Percentiles rank a stretch among this genome's conserved stretches.
phyloP scores from a whole-genome alignment of 2,113 vertebrate species.

The Cynopterus brachyotis region DNA sequence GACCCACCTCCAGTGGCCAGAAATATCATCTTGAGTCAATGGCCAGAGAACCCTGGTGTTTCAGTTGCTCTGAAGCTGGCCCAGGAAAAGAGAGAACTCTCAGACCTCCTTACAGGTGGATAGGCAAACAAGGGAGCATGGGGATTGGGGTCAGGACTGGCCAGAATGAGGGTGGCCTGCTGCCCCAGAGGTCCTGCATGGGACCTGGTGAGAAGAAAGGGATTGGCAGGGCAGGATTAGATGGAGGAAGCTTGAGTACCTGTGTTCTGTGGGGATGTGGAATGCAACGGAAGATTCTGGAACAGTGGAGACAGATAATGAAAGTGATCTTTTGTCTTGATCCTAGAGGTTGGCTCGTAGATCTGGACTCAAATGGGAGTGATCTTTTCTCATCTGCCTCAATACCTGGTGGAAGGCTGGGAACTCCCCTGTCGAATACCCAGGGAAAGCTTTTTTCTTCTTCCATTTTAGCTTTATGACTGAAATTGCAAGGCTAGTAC shows the following conservation, averaged over 20 bases:
- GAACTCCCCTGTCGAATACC: neutral
- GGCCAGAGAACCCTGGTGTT: neutral
- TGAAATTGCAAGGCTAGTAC: neutral
- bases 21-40: neutral
- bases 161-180: no score
- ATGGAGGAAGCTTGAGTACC: neutral
- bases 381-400: neutral
- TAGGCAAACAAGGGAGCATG: rapidly evolving
- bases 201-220: rapidly evolving
- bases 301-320: neutral
- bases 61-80: neutral
- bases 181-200: neutral
- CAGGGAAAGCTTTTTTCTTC: neutral
- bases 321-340: neutral
- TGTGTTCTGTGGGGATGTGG: neutral
- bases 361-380: neutral
- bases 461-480: neutral
- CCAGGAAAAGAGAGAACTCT: neutral
- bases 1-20: neutral
- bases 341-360: neutral
- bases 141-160: neutral
- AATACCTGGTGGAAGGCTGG: neutral
- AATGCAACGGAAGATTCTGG: neutral
- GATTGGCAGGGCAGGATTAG: rapidly evolving
- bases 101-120: neutral